A percentile compares a stretch with the other conserved stretches of the same genome.
Conservation (phyloP, 2,797 vertebrate species). For the Uromys caudimaculatus region DNA sequence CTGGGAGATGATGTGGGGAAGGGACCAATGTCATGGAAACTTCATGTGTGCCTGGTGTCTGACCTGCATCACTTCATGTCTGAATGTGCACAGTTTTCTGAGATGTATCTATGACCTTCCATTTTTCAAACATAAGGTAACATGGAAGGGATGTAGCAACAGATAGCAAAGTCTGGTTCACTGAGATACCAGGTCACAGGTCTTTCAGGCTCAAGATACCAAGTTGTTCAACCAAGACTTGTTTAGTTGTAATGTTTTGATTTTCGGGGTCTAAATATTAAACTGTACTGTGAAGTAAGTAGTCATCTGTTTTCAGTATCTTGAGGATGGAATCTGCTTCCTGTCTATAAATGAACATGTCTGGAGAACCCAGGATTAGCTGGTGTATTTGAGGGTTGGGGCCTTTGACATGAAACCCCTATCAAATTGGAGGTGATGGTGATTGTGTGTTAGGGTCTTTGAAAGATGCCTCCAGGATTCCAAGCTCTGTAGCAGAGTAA, state of each 20-base stretch:
- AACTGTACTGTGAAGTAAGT: neutral
- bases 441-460: conserved; percentile 50
- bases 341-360: neutral
- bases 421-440: conserved; percentile 61
- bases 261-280: neutral
- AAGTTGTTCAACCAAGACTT: neutral
- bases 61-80: neutral
- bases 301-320: neutral
- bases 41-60: neutral
- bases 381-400: neutral
- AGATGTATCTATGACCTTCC: neutral
- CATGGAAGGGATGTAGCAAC: neutral
- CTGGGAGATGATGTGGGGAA: neutral
- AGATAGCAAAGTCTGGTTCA: neutral
- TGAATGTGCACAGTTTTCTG: neutral
- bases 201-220: neutral
- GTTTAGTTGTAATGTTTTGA: conserved; percentile 19
- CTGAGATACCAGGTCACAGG: neutral
- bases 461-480: conserved; percentile 78
- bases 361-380: neutral
- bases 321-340: neutral
- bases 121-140: conserved; percentile 3
- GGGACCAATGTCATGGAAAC: neutral
- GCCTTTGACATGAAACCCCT: conserved; percentile 55
- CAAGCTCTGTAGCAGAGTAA: conserved; percentile 58